Evolutionary conservation across 1,140 invertebrate genomes (phyloP).

Genomic region (Melanaphis sacchari): DNA sequence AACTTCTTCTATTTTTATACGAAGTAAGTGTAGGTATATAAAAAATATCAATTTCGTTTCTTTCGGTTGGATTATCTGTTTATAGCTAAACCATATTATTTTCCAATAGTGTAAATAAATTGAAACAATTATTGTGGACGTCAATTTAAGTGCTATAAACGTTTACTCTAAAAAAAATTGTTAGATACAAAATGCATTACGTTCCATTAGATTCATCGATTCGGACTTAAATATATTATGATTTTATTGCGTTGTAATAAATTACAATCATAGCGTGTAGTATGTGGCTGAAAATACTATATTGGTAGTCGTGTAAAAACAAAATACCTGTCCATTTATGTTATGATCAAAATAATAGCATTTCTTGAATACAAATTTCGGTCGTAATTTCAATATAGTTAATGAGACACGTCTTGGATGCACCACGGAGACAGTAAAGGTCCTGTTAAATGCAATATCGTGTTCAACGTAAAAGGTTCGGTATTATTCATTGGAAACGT

Average conservation of each 20-base stretch:
- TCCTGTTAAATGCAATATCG: slow-evolving; percentile 46
- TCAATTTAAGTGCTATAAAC: not conserved
- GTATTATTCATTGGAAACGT: slow-evolving; percentile 17
- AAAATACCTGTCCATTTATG: slow-evolving; percentile 41
- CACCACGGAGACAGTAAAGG: not conserved
- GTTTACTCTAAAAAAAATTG: not conserved
- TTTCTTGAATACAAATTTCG: slow-evolving; percentile 28
- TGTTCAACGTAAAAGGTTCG: slow-evolving; percentile 41
- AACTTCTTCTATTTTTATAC: not conserved
- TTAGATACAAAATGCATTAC: not conserved
- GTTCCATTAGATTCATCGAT: not conserved
- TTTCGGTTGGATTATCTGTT: slow-evolving; percentile 1
- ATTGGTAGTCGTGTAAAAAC: slow-evolving; percentile 18
- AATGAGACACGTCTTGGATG: slow-evolving; percentile 3
- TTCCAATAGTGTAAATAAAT: not conserved
- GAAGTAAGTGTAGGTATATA: not conserved
- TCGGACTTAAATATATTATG: not conserved
- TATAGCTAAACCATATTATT: not conserved
- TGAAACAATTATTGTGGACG: not conserved
- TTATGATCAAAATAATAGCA: slow-evolving; percentile 25
- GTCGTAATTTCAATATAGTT: slow-evolving; percentile 24
- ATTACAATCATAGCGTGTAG: not conserved
- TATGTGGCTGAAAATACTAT: not conserved
- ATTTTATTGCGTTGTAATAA: not conserved
- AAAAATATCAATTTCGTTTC: not conserved